Conservation (phyloP, 2,888 invertebrate species). For the Erebia ligea region DNA sequence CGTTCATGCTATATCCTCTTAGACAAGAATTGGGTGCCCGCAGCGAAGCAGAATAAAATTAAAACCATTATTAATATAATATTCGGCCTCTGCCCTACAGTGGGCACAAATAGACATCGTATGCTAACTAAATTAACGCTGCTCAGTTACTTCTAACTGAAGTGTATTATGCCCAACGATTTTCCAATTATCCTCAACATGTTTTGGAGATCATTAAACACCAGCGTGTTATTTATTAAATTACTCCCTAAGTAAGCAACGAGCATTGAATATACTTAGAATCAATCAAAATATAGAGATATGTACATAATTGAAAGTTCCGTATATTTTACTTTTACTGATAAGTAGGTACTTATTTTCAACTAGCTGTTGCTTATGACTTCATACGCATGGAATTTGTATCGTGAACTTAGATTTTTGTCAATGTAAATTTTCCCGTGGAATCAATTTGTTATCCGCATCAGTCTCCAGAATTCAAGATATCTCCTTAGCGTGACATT, state of each 20-base stretch:
- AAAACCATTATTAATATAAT: slow-evolving; percentile 22
- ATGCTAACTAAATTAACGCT: slow-evolving; percentile 36
- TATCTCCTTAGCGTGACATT: no score
- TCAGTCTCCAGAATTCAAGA: no score
- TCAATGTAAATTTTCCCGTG: no score
- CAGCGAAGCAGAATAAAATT: slow-evolving; percentile 1
- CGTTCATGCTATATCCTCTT: no score
- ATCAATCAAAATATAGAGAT: neutral
- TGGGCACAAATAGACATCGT: slow-evolving; percentile 30
- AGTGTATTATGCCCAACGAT: slow-evolving; percentile 1
- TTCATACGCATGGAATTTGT: neutral
- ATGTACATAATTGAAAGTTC: neutral
- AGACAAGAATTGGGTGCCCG: neutral
- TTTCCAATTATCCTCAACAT: neutral
- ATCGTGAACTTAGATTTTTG: no score
- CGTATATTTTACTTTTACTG: neutral
- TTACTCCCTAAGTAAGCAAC: slow-evolving; percentile 5
- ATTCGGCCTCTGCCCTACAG: slow-evolving; percentile 32
- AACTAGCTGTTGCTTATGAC: neutral
- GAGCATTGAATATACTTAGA: no score
- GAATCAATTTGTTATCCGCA: no score
- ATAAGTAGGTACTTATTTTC: no score
- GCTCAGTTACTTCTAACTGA: slow-evolving; percentile 21
- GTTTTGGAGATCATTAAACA: neutral
- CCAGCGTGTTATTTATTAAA: slow-evolving; percentile 16